These are phyloP conservation scores for Polypterus senegalus DNA, from an alignment of 2,113 vertebrate genomes.

Conservation along the genomic window DNA sequence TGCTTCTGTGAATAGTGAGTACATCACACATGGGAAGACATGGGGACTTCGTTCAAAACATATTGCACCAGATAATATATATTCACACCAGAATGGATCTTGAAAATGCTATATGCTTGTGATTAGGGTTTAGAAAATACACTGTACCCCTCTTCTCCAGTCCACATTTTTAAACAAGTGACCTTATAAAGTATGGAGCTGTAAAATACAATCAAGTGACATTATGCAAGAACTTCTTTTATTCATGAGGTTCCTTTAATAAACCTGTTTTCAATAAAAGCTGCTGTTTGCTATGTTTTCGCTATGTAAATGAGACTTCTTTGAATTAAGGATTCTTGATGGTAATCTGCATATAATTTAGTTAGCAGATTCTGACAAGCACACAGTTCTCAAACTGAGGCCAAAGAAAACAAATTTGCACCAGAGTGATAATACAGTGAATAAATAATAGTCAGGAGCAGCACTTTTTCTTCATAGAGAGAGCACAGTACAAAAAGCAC, in stretches of 20 bases:
- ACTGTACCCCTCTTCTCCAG: no score
- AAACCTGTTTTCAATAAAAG: constrained; percentile 37
- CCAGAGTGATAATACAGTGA: neutral
- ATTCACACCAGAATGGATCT: no score
- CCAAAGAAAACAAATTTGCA: constrained; percentile 1
- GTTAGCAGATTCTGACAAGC: constrained; percentile 9
- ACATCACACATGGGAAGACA: no score
- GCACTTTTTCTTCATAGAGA: no score
- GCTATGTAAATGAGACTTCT: constrained; percentile 40
- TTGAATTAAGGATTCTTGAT: constrained; percentile 21
- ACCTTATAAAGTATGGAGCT: constrained; percentile 24
- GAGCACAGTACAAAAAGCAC: no score
- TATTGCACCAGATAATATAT: no score
- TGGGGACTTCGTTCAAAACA: no score
- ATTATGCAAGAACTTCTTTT: constrained; percentile 31
- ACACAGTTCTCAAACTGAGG: neutral
- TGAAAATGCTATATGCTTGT: no score
- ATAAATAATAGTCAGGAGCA: no score
- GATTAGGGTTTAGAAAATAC: no score
- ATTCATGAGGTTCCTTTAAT: constrained; percentile 39
- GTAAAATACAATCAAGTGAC: constrained; percentile 34
- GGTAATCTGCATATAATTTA: constrained; percentile 41
- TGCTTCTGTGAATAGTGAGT: no score
- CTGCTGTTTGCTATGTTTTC: constrained; percentile 31
- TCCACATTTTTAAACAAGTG: no score